A percentile compares a stretch with the other conserved stretches of the same genome.
Conservation (phyloP, 2,888 invertebrate species). For the Hanleya hanleyi region DNA sequence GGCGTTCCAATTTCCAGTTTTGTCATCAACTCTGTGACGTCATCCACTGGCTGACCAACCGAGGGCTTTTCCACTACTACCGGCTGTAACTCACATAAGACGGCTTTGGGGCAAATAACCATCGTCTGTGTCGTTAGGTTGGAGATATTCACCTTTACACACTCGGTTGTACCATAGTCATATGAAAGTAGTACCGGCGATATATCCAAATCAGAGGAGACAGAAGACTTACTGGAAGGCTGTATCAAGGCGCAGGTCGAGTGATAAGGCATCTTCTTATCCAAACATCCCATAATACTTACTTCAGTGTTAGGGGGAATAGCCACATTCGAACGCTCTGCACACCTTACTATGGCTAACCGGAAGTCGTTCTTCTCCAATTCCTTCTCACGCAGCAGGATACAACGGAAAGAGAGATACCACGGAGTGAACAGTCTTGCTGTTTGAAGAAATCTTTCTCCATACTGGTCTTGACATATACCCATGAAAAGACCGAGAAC, state of each 20-base stretch:
- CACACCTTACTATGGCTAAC: conserved; percentile 26
- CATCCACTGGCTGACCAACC: too few species aligned
- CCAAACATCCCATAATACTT: conserved; percentile 16
- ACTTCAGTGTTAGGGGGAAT: conserved; percentile 26
- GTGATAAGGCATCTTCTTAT: conserved; percentile 23
- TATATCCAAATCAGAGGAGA: conserved; percentile 24
- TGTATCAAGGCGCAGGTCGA: conserved; percentile 29
- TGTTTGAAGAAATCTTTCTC: conserved; percentile 28
- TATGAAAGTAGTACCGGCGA: conserved; percentile 22
- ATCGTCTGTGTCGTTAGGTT: conserved; percentile 33
- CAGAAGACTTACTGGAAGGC: conserved; percentile 12
- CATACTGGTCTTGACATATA: conserved; percentile 17
- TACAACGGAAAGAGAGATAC: conserved; percentile 20
- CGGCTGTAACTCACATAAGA: conserved; percentile 34
- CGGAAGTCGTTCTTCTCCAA: conserved; percentile 18
- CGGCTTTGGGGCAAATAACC: conserved; percentile 19
- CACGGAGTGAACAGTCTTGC: too few species aligned
- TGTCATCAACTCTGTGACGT: too few species aligned
- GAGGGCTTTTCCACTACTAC: conserved; percentile 1
- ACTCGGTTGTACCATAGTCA: conserved; percentile 8
- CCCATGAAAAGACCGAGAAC: conserved; percentile 19
- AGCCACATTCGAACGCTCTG: conserved; percentile 11
- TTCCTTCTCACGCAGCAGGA: conserved; percentile 15
- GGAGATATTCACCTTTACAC: too few species aligned
- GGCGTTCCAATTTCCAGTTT: too few species aligned